Conservation (phyloP, 1,140 invertebrate genomes). For the Eumeta japonica region DNA sequence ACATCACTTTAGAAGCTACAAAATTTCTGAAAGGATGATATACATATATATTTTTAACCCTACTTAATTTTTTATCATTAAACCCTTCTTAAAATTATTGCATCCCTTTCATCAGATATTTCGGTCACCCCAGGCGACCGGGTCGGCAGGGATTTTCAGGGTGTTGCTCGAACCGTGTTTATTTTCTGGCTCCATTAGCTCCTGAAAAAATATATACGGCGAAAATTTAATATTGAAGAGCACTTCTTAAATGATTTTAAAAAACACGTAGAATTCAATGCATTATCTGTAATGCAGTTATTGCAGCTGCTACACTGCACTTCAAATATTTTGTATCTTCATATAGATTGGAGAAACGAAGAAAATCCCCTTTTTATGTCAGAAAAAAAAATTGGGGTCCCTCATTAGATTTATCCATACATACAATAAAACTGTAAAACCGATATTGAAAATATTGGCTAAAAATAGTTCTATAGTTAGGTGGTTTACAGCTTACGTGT, state of each 20-base stretch:
- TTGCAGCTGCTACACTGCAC: too few relatives aligned
- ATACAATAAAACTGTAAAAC: not conserved
- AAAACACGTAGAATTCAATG: not conserved
- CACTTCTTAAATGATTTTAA: not conserved
- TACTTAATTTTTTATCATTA: too few relatives aligned
- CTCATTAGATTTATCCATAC: too few relatives aligned
- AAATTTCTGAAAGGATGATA: too few relatives aligned
- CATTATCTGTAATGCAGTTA: not conserved
- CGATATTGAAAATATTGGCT: not conserved
- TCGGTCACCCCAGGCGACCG: slow-evolving; percentile 33
- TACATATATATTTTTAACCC: too few relatives aligned
- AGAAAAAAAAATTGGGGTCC: too few relatives aligned
- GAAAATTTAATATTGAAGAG: not conserved
- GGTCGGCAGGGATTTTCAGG: slow-evolving; percentile 30
- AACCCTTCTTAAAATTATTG: too few relatives aligned
- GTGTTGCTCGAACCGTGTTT: slow-evolving; percentile 22
- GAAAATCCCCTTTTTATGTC: too few relatives aligned
- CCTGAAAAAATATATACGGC: slow-evolving; percentile 16
- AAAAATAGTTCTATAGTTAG: not conserved
- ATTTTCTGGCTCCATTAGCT: slow-evolving; percentile 13
- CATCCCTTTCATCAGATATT: slow-evolving; percentile 38
- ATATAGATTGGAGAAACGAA: not conserved
- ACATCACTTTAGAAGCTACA: too few relatives aligned
- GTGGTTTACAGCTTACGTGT: slow-evolving; percentile 15
- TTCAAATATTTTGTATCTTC: not conserved